phyloP scores from a whole-genome alignment of 2,888 invertebrate genomes.

The Athripsodes cinereus region DNA sequence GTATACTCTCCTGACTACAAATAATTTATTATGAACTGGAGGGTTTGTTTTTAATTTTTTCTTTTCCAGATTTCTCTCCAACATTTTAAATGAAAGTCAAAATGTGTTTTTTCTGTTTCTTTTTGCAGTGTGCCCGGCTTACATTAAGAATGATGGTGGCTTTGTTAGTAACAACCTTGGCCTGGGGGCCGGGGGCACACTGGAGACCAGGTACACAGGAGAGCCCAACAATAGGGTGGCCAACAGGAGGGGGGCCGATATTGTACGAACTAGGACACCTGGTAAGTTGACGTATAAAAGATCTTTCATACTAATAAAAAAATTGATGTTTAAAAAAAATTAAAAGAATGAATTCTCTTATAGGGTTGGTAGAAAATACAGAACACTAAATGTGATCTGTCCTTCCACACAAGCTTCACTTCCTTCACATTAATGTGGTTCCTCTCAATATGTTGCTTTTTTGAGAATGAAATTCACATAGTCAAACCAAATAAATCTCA shows the following conservation, averaged over 20 bases:
- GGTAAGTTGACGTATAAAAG: conserved; percentile 34
- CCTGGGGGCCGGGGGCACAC: conserved; percentile 24
- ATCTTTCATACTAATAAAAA: neutral
- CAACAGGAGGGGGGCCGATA: conserved; percentile 62
- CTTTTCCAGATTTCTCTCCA: too few relatives aligned
- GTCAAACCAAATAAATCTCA: too few relatives aligned
- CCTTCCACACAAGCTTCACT: too few relatives aligned
- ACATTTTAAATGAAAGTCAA: too few relatives aligned
- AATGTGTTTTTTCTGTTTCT: neutral
- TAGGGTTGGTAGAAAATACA: too few relatives aligned
- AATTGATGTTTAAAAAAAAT: neutral
- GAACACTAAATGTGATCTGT: too few relatives aligned
- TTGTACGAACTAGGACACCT: conserved; percentile 61
- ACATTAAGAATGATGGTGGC: conserved; percentile 46
- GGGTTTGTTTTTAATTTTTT: too few relatives aligned
- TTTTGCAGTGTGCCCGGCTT: conserved; percentile 43
- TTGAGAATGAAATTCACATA: too few relatives aligned
- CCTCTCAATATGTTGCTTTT: too few relatives aligned
- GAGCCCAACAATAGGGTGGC: conserved; percentile 70
- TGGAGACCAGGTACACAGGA: conserved; percentile 65
- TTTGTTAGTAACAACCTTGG: conserved; percentile 28
- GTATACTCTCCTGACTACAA: neutral
- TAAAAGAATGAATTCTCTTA: too few relatives aligned
- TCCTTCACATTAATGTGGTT: too few relatives aligned
- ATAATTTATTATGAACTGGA: too few relatives aligned